Percentiles rank a stretch among this genome's conserved stretches.
phyloP scores from a whole-genome alignment of 2,113 vertebrate species.

The Phrynocephalus versicolor region DNA sequence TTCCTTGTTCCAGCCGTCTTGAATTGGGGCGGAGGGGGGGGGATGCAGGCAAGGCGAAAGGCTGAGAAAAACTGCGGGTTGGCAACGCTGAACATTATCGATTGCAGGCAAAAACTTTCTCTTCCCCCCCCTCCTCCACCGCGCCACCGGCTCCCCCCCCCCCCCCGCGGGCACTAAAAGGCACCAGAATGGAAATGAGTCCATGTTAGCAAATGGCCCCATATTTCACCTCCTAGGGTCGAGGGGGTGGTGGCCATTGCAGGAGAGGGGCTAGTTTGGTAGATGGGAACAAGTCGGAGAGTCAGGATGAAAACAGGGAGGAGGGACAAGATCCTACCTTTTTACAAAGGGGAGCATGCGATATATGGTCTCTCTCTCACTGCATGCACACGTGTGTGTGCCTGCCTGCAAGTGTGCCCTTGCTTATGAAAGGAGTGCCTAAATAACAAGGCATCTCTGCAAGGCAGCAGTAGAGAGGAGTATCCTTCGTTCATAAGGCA shows the following conservation, averaged over 20 bases:
- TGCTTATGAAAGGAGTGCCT: constrained; percentile 20
- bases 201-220: constrained; percentile 31
- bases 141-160: background rate
- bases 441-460: constrained; percentile 3
- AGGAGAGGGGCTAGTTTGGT: background rate
- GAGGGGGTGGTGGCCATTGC: background rate
- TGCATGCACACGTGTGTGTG: background rate
- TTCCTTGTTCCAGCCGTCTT: background rate
- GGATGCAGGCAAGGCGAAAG: constrained; percentile 8
- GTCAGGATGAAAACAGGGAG: background rate
- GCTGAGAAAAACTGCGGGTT: constrained; percentile 12
- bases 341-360: constrained; percentile 22
- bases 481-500: background rate
- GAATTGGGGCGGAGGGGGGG: too few species aligned
- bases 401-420: background rate
- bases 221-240: background rate
- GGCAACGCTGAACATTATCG: constrained; percentile 49
- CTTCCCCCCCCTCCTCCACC: too few species aligned
- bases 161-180: background rate
- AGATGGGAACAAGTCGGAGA: constrained; percentile 26
- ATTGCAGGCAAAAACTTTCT: constrained; percentile 65
- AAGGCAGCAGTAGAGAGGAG: constrained; percentile 9
- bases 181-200: constrained; percentile 49
- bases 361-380: constrained; percentile 43
- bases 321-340: background rate